A percentile compares a stretch with the other conserved stretches of the same genome.
Evolutionary conservation across 2,888 invertebrate genomes (phyloP).

Genomic region (Aspidiotus destructor): DNA sequence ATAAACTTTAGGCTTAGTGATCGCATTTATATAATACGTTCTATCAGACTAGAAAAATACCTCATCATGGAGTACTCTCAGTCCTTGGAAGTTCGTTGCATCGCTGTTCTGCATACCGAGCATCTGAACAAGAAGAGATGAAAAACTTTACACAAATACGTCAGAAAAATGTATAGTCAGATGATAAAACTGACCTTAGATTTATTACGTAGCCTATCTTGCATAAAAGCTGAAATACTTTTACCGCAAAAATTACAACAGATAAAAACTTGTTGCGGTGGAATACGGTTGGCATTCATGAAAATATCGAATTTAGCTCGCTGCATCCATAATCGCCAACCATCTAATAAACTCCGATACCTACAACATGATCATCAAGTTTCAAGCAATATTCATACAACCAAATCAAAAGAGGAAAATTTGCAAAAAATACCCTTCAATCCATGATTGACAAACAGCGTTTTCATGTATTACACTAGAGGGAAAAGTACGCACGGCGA

Average conservation of each 20-base stretch:
- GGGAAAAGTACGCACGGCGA: conserved; percentile 67
- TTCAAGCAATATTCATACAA: neutral
- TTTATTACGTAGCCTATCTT: conserved; percentile 26
- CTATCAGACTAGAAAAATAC: conserved; percentile 2
- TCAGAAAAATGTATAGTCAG: neutral
- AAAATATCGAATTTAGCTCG: conserved; percentile 81
- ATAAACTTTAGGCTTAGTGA: neutral
- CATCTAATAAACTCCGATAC: conserved; percentile 73
- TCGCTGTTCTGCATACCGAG: conserved; percentile 21
- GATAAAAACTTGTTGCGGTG: conserved; percentile 60
- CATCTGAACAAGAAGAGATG: neutral
- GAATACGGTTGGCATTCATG: conserved; percentile 51
- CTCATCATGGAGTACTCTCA: conserved; percentile 20
- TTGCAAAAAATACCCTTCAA: conserved; percentile 47
- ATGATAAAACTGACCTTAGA: conserved; percentile 13
- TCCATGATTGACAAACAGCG: conserved; percentile 56
- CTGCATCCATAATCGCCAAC: conserved; percentile 84
- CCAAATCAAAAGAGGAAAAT: neutral
- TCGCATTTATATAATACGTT: neutral
- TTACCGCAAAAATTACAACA: conserved; percentile 94
- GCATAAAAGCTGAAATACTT: conserved; percentile 52
- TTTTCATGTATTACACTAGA: conserved; percentile 56
- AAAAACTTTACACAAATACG: neutral
- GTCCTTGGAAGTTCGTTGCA: conserved; percentile 19
- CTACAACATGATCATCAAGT: conserved; percentile 43